Base-by-base conservation (phyloP, 2,888 invertebrate genomes). In the Mythimna impura region DNA sequence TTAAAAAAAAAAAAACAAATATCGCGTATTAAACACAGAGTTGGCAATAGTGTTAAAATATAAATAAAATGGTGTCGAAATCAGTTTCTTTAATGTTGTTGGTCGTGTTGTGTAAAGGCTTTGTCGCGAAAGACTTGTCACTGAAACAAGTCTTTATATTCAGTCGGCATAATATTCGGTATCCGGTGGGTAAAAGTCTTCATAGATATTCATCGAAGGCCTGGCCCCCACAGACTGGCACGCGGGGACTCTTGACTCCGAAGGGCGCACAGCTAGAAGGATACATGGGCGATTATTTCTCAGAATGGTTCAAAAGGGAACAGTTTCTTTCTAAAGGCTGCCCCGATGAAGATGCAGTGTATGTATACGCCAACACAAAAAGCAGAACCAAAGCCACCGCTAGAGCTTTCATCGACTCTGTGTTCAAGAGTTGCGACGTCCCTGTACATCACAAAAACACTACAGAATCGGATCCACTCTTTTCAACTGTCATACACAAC, bases 71-170 rank as follows among this genome's bases (percentile, higher is more conserved):
- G 66, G 25, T 68, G 52, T 20, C 43, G 52, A 71, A 75, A 65
- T 17, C 62, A 25, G 30, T 76, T 43, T 64, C 30, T 63, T 52
- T 80, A 34, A 43, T 75, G 30, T 54, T 78, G 67, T 58, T 52
- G 22, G 30, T 71, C 0, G 57, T 68, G 40, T 17, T 65, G 25
- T 75, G 70, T 61, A 30, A 73, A 55, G 68, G 58, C 20, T 55
- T 63, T 2, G 25, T 66, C 1, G n/a, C 14, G 14, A 65, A 66
- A 0, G 64, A 34, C 0, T 30, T 83, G 40, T 64, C 65, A 73
- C 55, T 85, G 36, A 85, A 83, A 62, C 85, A 85, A 68, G 78
- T 85, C 0, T 62, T 85, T 2, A 83, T 85, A 69, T 50, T 85
- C 0, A 52, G 85, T 34, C 75, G 85, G 3, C 85, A 85, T 66